phyloP scores from a whole-genome alignment of 2,888 invertebrate species.

The Scaptodrosophila latifasciaeformis region DNA sequence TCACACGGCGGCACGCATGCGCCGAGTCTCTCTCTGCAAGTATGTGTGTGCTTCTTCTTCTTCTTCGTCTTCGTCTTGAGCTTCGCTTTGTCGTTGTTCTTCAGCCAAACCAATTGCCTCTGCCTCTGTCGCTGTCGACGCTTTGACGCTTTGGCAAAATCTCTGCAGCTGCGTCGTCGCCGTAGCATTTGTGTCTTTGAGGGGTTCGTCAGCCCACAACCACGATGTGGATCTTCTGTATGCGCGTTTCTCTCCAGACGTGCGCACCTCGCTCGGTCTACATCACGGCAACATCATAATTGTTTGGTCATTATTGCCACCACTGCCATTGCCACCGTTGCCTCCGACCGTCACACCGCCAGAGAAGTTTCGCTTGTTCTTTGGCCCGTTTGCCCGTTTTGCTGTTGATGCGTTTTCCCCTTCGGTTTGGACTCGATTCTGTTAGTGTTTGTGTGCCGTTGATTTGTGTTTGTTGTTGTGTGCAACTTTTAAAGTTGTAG shows the following conservation, averaged over 20 bases:
- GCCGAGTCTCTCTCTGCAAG: slow-evolving; percentile 28
- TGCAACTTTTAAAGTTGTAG: no score
- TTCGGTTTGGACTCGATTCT: no score
- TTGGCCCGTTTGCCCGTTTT: not conserved
- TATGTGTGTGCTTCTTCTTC: slow-evolving; percentile 3
- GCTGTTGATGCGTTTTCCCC: not conserved
- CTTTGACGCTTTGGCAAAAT: slow-evolving; percentile 44
- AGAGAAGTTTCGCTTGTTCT: slow-evolving; percentile 40
- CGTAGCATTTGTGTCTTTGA: slow-evolving; percentile 31
- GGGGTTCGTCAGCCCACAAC: slow-evolving; percentile 44
- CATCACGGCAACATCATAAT: no score
- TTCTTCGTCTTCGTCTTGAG: slow-evolving; percentile 36
- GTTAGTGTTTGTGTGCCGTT: slow-evolving; percentile 22
- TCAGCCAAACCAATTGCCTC: slow-evolving; percentile 11
- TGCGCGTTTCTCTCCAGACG: slow-evolving; percentile 62
- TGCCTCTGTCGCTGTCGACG: slow-evolving; percentile 20
- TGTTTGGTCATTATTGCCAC: no score
- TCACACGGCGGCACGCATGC: slow-evolving; percentile 53
- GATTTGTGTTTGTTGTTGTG: no score
- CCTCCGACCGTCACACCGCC: no score
- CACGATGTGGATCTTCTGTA: slow-evolving; percentile 64
- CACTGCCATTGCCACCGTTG: no score
- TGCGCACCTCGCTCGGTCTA: slow-evolving; percentile 45
- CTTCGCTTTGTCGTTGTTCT: slow-evolving; percentile 44
- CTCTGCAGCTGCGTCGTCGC: slow-evolving; percentile 30